Percentiles rank a stretch among this genome's conserved stretches.
These are phyloP conservation scores for Sebastolobus alascanus DNA, from an alignment of 2,797 vertebrate species.

Conservation along the genomic window DNA sequence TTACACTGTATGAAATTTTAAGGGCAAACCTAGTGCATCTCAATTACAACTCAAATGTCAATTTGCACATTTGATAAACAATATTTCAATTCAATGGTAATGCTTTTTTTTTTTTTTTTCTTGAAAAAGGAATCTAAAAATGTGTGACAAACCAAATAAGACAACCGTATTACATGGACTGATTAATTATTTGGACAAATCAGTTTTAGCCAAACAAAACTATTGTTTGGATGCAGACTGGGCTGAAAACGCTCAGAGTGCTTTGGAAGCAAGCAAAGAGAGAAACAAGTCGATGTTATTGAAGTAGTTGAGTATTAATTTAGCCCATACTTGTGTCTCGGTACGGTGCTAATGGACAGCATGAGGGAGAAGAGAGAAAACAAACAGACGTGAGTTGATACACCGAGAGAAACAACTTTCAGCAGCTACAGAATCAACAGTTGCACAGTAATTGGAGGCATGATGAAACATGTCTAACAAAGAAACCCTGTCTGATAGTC, in stretches of 20 bases:
- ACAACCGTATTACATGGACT: constrained; percentile 1
- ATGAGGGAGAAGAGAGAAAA: constrained; percentile 90
- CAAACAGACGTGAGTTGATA: constrained; percentile 90
- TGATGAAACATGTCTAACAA: constrained; percentile 38
- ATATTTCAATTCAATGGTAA: constrained; percentile 13
- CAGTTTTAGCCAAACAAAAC: constrained; percentile 39
- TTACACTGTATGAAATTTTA: constrained; percentile 14
- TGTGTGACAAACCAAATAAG: constrained; percentile 16
- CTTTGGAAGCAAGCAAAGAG: constrained; percentile 73
- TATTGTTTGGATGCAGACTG: constrained; percentile 35
- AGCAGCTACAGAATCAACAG: constrained; percentile 72
- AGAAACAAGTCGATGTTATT: constrained; percentile 91
- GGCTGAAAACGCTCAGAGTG: constrained; percentile 6
- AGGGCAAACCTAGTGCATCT: constrained; percentile 18
- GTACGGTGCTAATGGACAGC: constrained; percentile 98
- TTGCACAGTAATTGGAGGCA: constrained; percentile 35
- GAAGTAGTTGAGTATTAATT: constrained; percentile 91
- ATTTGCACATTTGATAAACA: constrained; percentile 13
- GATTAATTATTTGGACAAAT: not conserved
- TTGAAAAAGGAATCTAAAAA: constrained; percentile 6
- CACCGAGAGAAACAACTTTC: constrained; percentile 81
- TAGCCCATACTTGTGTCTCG: constrained; percentile 98
- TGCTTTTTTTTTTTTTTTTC: not conserved
- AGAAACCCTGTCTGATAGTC: constrained; percentile 18
- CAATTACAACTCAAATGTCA: constrained; percentile 7